These are phyloP conservation scores for Polypterus senegalus DNA, from an alignment of 2,113 vertebrate species.

Conservation along the genomic window DNA sequence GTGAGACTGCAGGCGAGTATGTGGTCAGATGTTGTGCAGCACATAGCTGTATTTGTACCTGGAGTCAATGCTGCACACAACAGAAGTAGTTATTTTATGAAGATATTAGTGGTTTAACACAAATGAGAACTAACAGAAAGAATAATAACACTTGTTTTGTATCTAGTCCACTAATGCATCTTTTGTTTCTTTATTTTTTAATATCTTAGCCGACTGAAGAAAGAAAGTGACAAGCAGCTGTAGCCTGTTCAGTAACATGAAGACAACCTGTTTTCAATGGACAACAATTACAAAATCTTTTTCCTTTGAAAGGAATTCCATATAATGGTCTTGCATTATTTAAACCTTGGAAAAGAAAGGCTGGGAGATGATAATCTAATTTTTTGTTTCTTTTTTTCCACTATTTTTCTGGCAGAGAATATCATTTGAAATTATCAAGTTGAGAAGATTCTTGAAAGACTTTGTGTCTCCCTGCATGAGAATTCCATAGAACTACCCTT, in stretches of 20 bases:
- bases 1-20: too few species aligned
- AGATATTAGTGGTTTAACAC: too few species aligned
- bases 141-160: background rate
- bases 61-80: too few species aligned
- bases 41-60: too few species aligned
- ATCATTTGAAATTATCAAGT: constrained; percentile 64
- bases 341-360: constrained; percentile 47
- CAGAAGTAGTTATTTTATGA: too few species aligned
- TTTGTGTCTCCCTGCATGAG: constrained; percentile 84
- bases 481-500: constrained; percentile 62
- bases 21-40: too few species aligned
- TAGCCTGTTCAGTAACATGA: constrained; percentile 65
- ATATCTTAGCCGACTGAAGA: constrained; percentile 88
- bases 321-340: constrained; percentile 54
- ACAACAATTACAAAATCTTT: too few species aligned
- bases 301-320: constrained; percentile 44
- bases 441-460: constrained; percentile 72
- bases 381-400: constrained; percentile 52
- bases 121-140: too few species aligned
- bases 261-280: constrained; percentile 17
- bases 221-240: constrained; percentile 98
- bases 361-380: constrained; percentile 64
- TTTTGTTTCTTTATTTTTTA: constrained; percentile 16
- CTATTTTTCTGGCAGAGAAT: constrained; percentile 7
- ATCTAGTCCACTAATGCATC: background rate